A percentile compares a stretch with the other conserved stretches of the same genome.
phyloP scores from a whole-genome alignment of 2,888 invertebrate species.

The Stenotaenia linearis region DNA sequence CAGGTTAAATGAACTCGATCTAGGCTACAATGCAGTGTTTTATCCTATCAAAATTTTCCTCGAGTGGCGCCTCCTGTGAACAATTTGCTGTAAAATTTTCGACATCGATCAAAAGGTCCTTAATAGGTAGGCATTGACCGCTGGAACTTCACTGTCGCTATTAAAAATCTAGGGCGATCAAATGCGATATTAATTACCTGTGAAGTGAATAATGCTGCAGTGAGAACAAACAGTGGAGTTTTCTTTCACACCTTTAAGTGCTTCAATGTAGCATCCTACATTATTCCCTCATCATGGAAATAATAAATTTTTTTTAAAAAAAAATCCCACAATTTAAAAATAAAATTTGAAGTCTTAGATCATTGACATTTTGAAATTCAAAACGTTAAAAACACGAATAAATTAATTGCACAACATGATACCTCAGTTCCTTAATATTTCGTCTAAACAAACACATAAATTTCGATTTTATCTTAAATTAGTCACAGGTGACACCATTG shows the following conservation, averaged over 20 bases:
- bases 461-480: not conserved
- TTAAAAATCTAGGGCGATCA: conserved; percentile 6
- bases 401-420: not conserved
- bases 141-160: conserved; percentile 5
- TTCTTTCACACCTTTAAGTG: not conserved
- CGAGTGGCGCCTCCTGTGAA: not conserved
- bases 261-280: not conserved
- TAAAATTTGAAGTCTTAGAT: not conserved
- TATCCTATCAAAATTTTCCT: conserved; percentile 6
- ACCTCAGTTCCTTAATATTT: not conserved
- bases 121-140: conserved; percentile 6
- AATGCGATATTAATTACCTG: not conserved
- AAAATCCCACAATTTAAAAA: not conserved
- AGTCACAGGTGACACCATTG: not conserved
- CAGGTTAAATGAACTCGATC: conserved; percentile 30
- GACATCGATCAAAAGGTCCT: not conserved
- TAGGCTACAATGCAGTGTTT: conserved; percentile 21
- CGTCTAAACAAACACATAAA: not conserved
- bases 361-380: not conserved
- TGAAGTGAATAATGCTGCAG: not conserved
- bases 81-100: not conserved
- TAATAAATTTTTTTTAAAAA: not conserved
- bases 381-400: not conserved
- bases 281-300: no score
- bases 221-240: not conserved